Base-by-base conservation (phyloP, 2,888 invertebrate species). In the Siphonodentalium dalli region DNA sequence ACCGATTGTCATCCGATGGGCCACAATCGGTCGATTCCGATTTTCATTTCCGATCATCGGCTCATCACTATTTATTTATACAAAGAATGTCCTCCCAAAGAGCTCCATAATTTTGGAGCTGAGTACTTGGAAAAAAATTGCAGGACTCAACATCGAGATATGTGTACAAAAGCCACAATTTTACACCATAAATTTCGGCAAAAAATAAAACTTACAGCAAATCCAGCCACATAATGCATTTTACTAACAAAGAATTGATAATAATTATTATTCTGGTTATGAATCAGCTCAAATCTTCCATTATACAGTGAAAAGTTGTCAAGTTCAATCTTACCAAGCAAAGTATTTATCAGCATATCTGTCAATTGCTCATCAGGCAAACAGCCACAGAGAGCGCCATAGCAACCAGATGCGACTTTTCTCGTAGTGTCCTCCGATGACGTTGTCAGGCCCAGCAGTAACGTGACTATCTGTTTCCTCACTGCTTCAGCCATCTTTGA, bases 401-500 rank as follows among this genome's bases (percentile, higher is more conserved):
- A 86, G 81, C 95, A 94, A 31, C 95, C 96, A 13, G 93, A 93
- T 3, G 90, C 91, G 29, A 90, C 88, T 65, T 86, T 86, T 65
- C 95, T 87, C 4, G 91, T 90, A 4, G 88, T 84, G 78, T 96
- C 95, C 74, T 95, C 95, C 28, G 61, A 23, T 5, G 59, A 48
- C 21, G 85, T 83, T 24, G 85, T 80, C 41, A 88, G 83, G 3
- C 64, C 59, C 23, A 72, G 60, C 40, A 82, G 64, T 8, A 93
- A 83, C 26, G 90, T 90, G 1, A 84, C 79, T n/a, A 80, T 52
- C 49, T 74, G 87, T 69, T 90, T 89, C 55, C 89, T 88, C 41
- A 92, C 85, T 1, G 87, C 85, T 49, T 91, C 92, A 0, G 91
- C 88, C 89, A 95, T 90, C 85, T 93, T 94, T 70, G 90, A 89